Evolutionary conservation across 2,113 vertebrate genomes (phyloP).

Genomic region (Mesembrinibis cayennensis): DNA sequence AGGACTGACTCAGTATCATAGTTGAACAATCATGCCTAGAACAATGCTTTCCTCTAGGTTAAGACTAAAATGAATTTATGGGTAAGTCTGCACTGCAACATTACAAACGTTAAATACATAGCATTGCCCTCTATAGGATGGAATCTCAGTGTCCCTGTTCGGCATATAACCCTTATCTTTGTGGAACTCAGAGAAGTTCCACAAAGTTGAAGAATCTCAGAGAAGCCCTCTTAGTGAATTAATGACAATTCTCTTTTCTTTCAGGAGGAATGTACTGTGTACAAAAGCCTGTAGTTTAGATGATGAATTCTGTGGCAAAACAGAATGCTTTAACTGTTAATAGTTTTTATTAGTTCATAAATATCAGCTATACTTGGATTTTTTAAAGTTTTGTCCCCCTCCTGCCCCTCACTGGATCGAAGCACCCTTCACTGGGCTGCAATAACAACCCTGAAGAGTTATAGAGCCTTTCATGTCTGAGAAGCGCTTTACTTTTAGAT

Average conservation of each 20-base stretch:
- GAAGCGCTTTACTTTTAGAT: slow-evolving; percentile 45
- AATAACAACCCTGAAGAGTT: neutral
- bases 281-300: neutral
- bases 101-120: accelerated
- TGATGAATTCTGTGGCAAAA: neutral
- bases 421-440: neutral
- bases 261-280: neutral
- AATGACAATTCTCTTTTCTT: neutral
- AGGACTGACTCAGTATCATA: neutral
- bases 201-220: too few relatives aligned
- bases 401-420: neutral
- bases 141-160: neutral
- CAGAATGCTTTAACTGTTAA: neutral
- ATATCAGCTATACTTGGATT: neutral
- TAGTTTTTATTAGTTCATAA: neutral
- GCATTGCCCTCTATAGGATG: neutral
- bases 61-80: neutral
- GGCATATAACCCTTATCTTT: neutral
- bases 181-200: neutral
- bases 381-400: neutral
- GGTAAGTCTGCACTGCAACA: neutral
- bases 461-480: slow-evolving; percentile 55
- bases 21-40: neutral
- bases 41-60: neutral
- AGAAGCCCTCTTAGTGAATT: neutral